phyloP scores from a whole-genome alignment of 2,888 invertebrate genomes.

The Thymelicus lineola region DNA sequence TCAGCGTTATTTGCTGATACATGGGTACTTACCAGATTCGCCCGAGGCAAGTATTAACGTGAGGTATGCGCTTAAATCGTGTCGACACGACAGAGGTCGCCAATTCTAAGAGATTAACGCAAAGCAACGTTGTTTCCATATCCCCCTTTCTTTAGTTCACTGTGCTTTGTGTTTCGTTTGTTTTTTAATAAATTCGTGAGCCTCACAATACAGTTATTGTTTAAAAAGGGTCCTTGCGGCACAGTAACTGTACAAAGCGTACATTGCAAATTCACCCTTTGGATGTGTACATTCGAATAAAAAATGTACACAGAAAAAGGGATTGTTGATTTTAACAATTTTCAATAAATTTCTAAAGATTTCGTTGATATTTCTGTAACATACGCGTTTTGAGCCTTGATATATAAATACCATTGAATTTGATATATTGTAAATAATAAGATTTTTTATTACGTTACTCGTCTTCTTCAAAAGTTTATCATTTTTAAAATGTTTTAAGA shows the following conservation, averaged over 20 bases:
- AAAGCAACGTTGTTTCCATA: slow-evolving; percentile 49
- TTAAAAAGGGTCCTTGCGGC: slow-evolving; percentile 17
- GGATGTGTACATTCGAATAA: slow-evolving; percentile 12
- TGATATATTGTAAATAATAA: too few species aligned
- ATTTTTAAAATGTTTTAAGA: too few species aligned
- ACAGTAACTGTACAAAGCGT: slow-evolving; percentile 15
- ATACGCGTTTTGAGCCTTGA: neutral
- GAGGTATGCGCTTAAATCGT: slow-evolving; percentile 63
- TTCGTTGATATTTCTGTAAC: neutral
- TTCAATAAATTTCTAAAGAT: neutral
- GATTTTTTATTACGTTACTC: too few species aligned
- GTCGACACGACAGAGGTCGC: slow-evolving; percentile 58
- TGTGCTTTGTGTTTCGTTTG: slow-evolving; percentile 43
- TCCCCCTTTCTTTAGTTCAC: slow-evolving; percentile 48
- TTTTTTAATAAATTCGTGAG: slow-evolving; percentile 33
- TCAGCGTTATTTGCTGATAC: slow-evolving; percentile 82
- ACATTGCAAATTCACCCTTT: slow-evolving; percentile 32
- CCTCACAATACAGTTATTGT: slow-evolving; percentile 37
- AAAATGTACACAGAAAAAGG: neutral
- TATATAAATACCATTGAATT: neutral
- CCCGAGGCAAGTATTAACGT: slow-evolving; percentile 75
- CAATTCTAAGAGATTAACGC: slow-evolving; percentile 50
- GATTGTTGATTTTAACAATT: slow-evolving; percentile 12
- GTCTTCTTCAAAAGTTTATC: too few species aligned
- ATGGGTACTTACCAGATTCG: slow-evolving; percentile 73